phyloP scores from a whole-genome alignment of 2,113 vertebrate species.

The Paratilapia polleni region DNA sequence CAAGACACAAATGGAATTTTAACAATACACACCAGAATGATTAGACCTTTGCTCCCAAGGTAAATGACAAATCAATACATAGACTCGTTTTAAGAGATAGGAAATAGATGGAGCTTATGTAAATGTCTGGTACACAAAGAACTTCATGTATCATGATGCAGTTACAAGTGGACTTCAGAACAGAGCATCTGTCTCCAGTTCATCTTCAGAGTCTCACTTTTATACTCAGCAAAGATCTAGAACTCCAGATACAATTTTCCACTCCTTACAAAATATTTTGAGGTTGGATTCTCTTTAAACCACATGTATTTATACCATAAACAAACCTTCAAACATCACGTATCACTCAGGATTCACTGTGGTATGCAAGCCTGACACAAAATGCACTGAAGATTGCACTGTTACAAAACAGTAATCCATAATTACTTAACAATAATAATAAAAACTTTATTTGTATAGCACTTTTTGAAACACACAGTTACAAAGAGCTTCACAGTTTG shows the following conservation, averaged over 20 bases:
- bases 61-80: conserved; percentile 38
- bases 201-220: background rate
- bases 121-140: background rate
- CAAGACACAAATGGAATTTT: conserved; percentile 12
- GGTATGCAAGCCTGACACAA: background rate
- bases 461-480: too few relatives aligned
- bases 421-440: background rate
- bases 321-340: background rate
- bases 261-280: background rate
- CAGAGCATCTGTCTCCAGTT: background rate
- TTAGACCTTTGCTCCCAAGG: conserved; percentile 56
- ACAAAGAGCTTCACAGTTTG: too few relatives aligned
- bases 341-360: background rate
- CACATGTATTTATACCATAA: background rate
- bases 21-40: conserved; percentile 5
- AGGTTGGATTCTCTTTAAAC: background rate
- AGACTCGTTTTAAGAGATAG: conserved; percentile 26
- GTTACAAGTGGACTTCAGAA: background rate
- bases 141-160: background rate
- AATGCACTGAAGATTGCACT: background rate
- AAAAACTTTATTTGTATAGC: too few relatives aligned
- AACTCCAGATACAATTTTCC: background rate
- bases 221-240: background rate
- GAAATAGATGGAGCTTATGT: background rate
- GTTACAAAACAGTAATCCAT: background rate